A percentile compares a stretch with the other conserved stretches of the same genome.
Conservation (phyloP, 2,888 invertebrate genomes). For the Idaea straminata region DNA sequence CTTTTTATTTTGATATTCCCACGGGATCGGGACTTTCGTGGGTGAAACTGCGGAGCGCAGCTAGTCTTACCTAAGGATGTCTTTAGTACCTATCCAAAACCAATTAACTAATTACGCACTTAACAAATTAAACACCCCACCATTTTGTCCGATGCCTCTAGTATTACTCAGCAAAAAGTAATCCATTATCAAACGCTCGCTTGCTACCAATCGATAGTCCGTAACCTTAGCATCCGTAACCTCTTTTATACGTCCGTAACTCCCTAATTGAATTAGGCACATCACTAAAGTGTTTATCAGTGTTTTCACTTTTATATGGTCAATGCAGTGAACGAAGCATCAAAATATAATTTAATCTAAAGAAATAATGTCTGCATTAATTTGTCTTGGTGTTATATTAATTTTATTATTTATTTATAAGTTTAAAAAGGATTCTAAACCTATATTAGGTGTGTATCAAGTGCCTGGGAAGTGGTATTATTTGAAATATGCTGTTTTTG, state of each 20-base stretch:
- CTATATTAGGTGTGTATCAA: constrained; percentile 81
- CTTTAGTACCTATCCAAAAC: too few species aligned
- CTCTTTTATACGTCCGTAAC: too few species aligned
- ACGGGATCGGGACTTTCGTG: too few species aligned
- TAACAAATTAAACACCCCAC: neutral
- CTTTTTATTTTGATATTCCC: too few species aligned
- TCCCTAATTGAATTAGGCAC: constrained; percentile 2
- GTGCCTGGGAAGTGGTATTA: constrained; percentile 83
- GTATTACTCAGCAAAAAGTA: neutral
- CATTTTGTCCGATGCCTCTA: neutral
- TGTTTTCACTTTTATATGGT: neutral
- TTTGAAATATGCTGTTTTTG: constrained; percentile 80
- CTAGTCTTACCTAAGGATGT: too few species aligned
- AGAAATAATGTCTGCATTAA: constrained; percentile 29
- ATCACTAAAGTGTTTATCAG: constrained; percentile 13
- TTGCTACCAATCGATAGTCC: neutral
- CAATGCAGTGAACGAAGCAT: constrained; percentile 18
- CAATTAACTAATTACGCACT: neutral
- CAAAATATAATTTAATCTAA: neutral
- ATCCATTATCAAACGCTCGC: neutral
- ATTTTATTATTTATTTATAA: constrained; percentile 46
- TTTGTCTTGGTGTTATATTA: constrained; percentile 30
- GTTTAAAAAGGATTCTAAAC: constrained; percentile 60
- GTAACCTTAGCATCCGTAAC: neutral
- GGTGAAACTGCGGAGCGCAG: too few species aligned